Evolutionary conservation across 2,888 invertebrate genomes (phyloP).

Genomic region (Torymus aiolomorphi): DNA sequence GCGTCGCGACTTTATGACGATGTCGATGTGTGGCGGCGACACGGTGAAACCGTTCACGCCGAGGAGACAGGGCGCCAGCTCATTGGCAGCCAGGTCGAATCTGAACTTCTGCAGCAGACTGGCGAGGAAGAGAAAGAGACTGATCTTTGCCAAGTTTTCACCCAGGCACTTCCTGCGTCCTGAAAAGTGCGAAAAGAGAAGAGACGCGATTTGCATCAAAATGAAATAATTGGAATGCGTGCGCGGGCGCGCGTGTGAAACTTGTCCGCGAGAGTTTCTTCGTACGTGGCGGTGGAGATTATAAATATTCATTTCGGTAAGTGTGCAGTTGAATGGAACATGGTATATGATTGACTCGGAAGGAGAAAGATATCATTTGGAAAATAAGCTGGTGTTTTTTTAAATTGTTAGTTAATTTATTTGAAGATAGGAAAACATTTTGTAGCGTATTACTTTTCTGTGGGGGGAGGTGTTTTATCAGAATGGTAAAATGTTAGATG

Average conservation of each 20-base stretch:
- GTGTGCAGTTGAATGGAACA: too few relatives aligned
- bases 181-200: conserved; percentile 57
- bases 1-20: conserved; percentile 43
- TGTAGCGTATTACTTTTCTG: too few relatives aligned
- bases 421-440: too few relatives aligned
- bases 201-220: conserved; percentile 28
- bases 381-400: too few relatives aligned
- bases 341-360: too few relatives aligned
- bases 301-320: conserved; percentile 10
- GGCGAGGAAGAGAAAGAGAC: conserved; percentile 85
- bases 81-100: conserved; percentile 80
- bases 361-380: too few relatives aligned
- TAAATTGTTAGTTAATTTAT: too few relatives aligned
- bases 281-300: not conserved
- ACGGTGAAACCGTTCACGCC: conserved; percentile 86
- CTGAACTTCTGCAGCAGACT: conserved; percentile 84
- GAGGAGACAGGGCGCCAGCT: conserved; percentile 79
- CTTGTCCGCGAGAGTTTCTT: not conserved
- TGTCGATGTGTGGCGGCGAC: conserved; percentile 60
- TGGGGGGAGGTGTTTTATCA: too few relatives aligned
- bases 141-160: conserved; percentile 85
- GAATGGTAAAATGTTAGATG: too few relatives aligned
- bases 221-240: conserved; percentile 4
- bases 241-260: conserved; percentile 5
- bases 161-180: conserved; percentile 87